Evolutionary conservation across 2,797 vertebrate genomes (phyloP), one percentile per base, ranked within the genome.

Genomic region (Pipistrellus nathusii): DNA sequence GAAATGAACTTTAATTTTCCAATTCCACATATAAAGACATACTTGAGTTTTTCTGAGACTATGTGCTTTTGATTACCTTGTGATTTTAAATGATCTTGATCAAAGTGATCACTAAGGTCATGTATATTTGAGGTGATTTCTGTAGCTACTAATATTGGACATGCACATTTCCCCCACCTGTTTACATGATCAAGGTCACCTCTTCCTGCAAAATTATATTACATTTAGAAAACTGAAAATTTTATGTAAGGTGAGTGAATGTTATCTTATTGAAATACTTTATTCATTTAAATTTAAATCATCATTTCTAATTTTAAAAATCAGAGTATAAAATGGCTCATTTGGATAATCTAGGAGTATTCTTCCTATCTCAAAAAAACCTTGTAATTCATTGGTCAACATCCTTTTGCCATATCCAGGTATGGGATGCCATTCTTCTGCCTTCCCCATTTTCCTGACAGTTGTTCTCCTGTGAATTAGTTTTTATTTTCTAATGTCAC

Each of bases 1-100:
- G 1, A 88, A 89, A 88, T 85, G 53, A 94, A 5, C 17, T 96
- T n/a, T 9, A 96, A 68, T 68, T 94, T 89, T 93, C 38, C 80
- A 95, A 25, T 72, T 85, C 86, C 2, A 88, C 38, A 77, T 69
- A 87, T 30, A 89, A n/a, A 93, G 84, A 55, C 81, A 86, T 76
- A 95, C 93, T 73, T 25, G 21, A 96, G 8, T 4, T 20, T 81
- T 97, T 95, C 64, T 88, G 20, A 48, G 78, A 41, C 73, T 72
- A 93, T 44, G 71, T 82, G 32, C 75, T 30, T 76, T 76, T 32
- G 21, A 76, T 53, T 51, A 30, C 18, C 30, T 89, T 44, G 71
- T 82, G 41, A 82, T 76, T 32, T 76, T 32, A 76, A 76, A 23
- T 76, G n/a, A 35, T 18, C 88, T 64, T 62, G 48, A 90, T 68